Base-by-base conservation (phyloP, 2,797 vertebrate species). In the Onychomys leucogaster region DNA sequence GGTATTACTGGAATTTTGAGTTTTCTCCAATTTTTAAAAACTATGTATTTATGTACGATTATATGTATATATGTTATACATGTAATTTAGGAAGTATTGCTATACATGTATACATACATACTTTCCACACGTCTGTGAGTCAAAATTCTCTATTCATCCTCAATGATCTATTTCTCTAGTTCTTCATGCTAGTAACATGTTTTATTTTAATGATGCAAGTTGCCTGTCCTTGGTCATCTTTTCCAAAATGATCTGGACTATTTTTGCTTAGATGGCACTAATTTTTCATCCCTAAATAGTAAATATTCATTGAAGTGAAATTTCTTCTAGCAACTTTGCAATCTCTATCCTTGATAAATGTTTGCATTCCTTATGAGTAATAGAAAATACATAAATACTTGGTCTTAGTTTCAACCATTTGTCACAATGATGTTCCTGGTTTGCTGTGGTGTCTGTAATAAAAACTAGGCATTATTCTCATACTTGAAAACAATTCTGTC, bases 191-290 rank as follows among this genome's bases (percentile, higher is more conserved):
- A 55, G 25, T 43, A 52, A 14, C 9, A 10, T 61, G 6, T 41
- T 73, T 95, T 86, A 73, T 52, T 82, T 94, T 55, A 83, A 61
- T 12, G 71, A 55, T n/a, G n/a, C 4, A 75, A 67, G 19, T 21
- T 19, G 59, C 41, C 9, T 29, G 13, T 78, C 29, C 11, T 90
- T 90, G 90, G 65, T 61, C 46, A 78, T 43, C 16, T 92, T 11
- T 13, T 90, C 78, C 43, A 90, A 95, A 83, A 41, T 67, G n/a
- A 37, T 73, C 27, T 93, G 2, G 46, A 4, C 19, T 92, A 41
- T 80, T 90, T 91, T 91, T 94, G 43, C 82, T 52, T 93, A 76
- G 81, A 92, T 43, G 6, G 16, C 19, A 19, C 37, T 87, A 49
- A 12, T 83, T 57, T 81, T 49, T 65, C 12, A 55, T 52, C 25